Evolutionary conservation across 2,888 invertebrate species (phyloP).

Genomic region (Xiphydria camelus): DNA sequence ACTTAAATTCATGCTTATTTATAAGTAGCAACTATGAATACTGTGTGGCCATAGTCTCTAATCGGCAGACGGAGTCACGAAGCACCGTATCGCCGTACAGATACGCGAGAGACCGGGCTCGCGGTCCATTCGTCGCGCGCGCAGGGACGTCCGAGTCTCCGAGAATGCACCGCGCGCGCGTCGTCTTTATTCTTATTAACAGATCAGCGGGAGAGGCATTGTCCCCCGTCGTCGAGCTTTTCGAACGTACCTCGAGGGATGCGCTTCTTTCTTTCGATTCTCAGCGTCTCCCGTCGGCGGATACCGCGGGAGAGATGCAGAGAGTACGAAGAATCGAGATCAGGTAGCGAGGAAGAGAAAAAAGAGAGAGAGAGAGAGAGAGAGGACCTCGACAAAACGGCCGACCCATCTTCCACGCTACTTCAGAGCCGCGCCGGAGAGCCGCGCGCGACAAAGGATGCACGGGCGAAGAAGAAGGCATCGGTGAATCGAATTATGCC

Average conservation of each 20-base stretch:
- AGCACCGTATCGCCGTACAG: constrained; percentile 1
- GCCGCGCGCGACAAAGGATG: constrained; percentile 16
- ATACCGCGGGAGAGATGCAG: too few relatives aligned
- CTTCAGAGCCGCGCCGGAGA: constrained; percentile 8
- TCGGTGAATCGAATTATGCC: constrained; percentile 45
- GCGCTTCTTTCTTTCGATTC: too few relatives aligned
- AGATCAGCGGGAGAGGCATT: constrained; percentile 44
- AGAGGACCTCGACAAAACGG: constrained; percentile 26
- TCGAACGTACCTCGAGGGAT: too few relatives aligned
- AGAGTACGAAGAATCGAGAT: constrained; percentile 10
- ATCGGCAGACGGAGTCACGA: too few relatives aligned
- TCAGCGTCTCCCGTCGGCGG: constrained; percentile 6
- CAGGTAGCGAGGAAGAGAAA: constrained; percentile 6
- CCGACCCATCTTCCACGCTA: constrained; percentile 18
- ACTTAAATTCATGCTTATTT: too few relatives aligned
- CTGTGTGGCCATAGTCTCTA: too few relatives aligned
- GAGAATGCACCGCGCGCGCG: constrained; percentile 5
- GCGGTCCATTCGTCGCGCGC: constrained; percentile 19
- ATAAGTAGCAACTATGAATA: too few relatives aligned
- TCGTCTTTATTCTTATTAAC: constrained; percentile 46
- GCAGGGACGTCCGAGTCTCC: too few relatives aligned
- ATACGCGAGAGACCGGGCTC: constrained; percentile 6
- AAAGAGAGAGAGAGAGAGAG: constrained; percentile 8
- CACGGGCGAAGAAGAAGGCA: constrained; percentile 26
- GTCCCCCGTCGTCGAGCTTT: too few relatives aligned